phyloP scores from a whole-genome alignment of 2,797 vertebrate genomes.

The Neopelma chrysocephalum region DNA sequence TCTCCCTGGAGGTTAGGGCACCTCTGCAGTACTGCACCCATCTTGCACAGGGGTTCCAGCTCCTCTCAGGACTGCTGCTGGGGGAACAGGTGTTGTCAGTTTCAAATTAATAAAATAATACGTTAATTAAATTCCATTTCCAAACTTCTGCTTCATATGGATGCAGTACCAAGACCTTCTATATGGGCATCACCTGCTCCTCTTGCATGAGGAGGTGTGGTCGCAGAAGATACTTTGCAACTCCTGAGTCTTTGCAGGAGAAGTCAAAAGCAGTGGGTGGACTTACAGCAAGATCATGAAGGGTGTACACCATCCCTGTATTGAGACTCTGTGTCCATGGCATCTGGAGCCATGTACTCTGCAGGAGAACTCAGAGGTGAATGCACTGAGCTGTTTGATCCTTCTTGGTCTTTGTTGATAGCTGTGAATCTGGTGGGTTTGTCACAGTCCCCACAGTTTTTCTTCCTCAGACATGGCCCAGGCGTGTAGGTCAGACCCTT shows the following conservation, averaged over 20 bases:
- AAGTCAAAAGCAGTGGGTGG: not conserved
- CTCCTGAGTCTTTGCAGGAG: not conserved
- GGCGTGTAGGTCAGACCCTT: not conserved
- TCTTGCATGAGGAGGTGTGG: not conserved
- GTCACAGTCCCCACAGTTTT: not conserved
- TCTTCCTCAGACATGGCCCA: not conserved
- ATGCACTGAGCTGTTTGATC: not conserved
- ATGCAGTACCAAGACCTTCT: not conserved
- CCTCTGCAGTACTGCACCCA: not conserved
- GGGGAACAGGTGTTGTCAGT: not conserved
- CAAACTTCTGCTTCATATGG: not conserved
- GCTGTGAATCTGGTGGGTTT: not conserved
- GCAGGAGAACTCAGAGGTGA: not conserved
- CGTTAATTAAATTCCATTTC: not conserved
- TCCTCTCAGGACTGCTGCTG: not conserved
- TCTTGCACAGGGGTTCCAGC: not conserved
- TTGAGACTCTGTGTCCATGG: not conserved
- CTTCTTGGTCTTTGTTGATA: not conserved
- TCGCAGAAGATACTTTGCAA: rapidly evolving
- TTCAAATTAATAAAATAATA: not conserved
- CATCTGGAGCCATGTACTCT: rapidly evolving
- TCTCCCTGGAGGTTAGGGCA: not conserved
- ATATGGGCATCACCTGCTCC: not conserved
- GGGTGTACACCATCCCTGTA: rapidly evolving
- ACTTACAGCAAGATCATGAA: not conserved